phyloP scores from a whole-genome alignment of 2,797 vertebrate genomes.

The Lutjanus campechanus region DNA sequence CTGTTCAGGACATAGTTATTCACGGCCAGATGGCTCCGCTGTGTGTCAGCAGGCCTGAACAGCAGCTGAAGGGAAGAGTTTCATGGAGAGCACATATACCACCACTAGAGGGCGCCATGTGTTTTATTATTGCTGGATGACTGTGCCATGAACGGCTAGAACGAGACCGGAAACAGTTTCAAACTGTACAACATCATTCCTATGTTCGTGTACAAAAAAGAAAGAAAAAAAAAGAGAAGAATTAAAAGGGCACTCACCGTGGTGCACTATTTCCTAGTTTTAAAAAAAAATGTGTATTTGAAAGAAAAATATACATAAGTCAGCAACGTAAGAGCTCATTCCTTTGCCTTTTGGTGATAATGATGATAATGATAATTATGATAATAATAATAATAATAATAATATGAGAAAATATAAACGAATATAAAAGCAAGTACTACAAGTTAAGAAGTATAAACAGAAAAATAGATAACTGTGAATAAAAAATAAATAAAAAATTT shows the following conservation, averaged over 20 bases:
- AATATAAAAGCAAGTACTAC: no score
- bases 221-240: not conserved
- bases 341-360: no score
- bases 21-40: slow-evolving; percentile 39
- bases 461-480: no score
- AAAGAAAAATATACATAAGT: no score
- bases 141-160: not conserved
- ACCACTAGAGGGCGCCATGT: slow-evolving; percentile 26
- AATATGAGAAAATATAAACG: no score
- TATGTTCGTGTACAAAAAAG: slow-evolving; percentile 35
- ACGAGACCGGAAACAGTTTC: slow-evolving; percentile 64
- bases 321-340: no score
- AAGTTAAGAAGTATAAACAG: no score
- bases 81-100: rapidly evolving
- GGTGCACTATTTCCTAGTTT: not conserved
- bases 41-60: slow-evolving; percentile 38
- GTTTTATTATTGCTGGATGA: not conserved
- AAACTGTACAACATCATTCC: slow-evolving; percentile 46
- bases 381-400: no score
- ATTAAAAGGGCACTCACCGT: not conserved
- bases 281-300: no score
- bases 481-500: no score
- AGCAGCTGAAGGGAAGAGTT: not conserved
- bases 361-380: no score
- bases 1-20: not conserved